Conservation (phyloP, 2,888 invertebrate species). For the Apantesis nais region DNA sequence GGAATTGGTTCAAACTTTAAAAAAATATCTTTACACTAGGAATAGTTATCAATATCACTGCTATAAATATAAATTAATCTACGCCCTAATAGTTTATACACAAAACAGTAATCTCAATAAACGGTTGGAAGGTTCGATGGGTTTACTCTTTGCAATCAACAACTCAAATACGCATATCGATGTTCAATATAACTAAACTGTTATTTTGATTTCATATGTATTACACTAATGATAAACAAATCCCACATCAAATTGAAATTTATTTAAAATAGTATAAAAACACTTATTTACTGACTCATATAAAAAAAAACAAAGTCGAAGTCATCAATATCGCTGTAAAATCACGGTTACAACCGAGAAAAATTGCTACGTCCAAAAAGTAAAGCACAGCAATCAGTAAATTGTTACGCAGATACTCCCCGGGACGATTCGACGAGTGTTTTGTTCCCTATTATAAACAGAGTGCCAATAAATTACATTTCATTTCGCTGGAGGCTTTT, state of each 20-base stretch:
- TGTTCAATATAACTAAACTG: no score
- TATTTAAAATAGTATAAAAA: not conserved
- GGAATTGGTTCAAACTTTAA: no score
- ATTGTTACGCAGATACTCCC: conserved; percentile 64
- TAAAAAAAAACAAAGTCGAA: conserved; percentile 17
- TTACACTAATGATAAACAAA: no score
- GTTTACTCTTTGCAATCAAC: no score
- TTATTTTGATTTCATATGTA: no score
- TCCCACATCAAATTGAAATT: not conserved
- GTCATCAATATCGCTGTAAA: conserved; percentile 31
- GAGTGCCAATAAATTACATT: conserved; percentile 71
- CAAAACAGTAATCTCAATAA: no score
- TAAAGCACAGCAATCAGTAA: conserved; percentile 63
- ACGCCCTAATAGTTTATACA: no score
- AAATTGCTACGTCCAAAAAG: conserved; percentile 34
- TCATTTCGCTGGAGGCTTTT: conserved; percentile 63
- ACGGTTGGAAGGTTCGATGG: no score
- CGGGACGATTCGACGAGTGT: conserved; percentile 54
- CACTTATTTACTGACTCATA: conserved; percentile 2
- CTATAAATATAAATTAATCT: no score
- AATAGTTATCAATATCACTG: no score
- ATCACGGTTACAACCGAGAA: conserved; percentile 28
- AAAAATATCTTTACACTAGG: no score
- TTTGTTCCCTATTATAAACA: conserved; percentile 69
- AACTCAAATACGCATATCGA: no score